These are phyloP conservation scores for Nannobrachium achirus DNA, from an alignment of 2,113 vertebrate species.

Conservation along the genomic window DNA sequence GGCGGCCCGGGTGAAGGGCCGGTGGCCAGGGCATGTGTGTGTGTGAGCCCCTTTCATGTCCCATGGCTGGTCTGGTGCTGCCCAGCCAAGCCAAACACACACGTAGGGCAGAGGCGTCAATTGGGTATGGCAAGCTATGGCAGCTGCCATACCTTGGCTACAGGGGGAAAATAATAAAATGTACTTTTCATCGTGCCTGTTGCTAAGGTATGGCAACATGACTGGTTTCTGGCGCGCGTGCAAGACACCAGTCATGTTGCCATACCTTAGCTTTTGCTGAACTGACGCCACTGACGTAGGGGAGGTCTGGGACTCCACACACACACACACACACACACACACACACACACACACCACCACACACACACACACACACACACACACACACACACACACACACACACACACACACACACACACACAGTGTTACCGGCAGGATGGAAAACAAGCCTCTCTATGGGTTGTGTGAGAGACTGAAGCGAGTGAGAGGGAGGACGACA, in stretches of 20 bases:
- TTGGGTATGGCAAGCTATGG: too few species aligned
- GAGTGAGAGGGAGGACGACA: conserved; percentile 29
- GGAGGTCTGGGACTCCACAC: conserved; percentile 65
- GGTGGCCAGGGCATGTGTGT: conserved; percentile 63
- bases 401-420: conserved; percentile 35
- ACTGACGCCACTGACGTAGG: too few species aligned
- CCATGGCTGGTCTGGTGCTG: conserved; percentile 53
- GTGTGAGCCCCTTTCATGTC: conserved; percentile 69
- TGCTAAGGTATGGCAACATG: too few species aligned
- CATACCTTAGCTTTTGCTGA: too few species aligned
- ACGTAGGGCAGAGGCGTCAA: conserved; percentile 60
- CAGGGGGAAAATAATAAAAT: too few species aligned
- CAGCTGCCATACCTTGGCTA: too few species aligned
- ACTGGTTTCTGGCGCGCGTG: too few species aligned
- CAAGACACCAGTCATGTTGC: too few species aligned
- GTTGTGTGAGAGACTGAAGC: conserved; percentile 2
- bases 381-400: conserved; percentile 27
- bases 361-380: conserved; percentile 33
- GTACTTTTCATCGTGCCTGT: too few species aligned
- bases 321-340: conserved; percentile 23
- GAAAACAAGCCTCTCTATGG: conserved; percentile 65
- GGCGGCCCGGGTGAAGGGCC: not conserved
- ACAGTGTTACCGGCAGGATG: conserved; percentile 67
- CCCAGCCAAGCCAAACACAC: conserved; percentile 73
- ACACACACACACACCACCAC: conserved; percentile 21